These are phyloP conservation scores for Meloidogyne hapla DNA, from an alignment of 1,140 invertebrate species.

Conservation along the genomic window DNA sequence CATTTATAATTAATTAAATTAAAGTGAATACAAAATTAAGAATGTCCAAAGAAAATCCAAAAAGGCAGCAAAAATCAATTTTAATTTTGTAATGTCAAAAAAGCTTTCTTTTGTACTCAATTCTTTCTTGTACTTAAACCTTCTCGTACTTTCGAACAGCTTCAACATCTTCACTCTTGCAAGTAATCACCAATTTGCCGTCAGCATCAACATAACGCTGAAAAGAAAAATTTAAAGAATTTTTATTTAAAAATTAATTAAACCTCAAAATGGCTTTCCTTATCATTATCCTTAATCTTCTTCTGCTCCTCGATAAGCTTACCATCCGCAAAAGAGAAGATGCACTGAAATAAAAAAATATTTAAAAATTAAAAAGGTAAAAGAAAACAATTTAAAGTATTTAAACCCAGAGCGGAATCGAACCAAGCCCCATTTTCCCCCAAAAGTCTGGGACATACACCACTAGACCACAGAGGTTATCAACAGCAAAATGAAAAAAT, in stretches of 20 bases:
- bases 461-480: no score
- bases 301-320: constrained; percentile 45
- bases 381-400: no score
- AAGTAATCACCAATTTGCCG: constrained; percentile 41
- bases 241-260: background rate
- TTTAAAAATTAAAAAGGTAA: background rate
- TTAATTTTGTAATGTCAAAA: no score
- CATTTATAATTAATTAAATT: no score
- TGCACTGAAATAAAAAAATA: constrained; percentile 39
- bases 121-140: background rate
- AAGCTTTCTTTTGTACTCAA: no score
- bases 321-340: constrained; percentile 40
- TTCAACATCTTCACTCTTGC: background rate
- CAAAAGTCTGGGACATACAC: no score
- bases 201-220: constrained; percentile 44
- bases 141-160: background rate
- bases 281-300: constrained; percentile 43
- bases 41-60: no score
- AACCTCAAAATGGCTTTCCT: constrained; percentile 38
- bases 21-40: no score
- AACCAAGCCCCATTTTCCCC: no score
- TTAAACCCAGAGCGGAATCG: no score
- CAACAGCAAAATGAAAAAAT: no score
- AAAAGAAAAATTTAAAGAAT: background rate
- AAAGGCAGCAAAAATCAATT: no score